phyloP scores from a whole-genome alignment of 2,888 invertebrate species.

The Diarsia mendica region DNA sequence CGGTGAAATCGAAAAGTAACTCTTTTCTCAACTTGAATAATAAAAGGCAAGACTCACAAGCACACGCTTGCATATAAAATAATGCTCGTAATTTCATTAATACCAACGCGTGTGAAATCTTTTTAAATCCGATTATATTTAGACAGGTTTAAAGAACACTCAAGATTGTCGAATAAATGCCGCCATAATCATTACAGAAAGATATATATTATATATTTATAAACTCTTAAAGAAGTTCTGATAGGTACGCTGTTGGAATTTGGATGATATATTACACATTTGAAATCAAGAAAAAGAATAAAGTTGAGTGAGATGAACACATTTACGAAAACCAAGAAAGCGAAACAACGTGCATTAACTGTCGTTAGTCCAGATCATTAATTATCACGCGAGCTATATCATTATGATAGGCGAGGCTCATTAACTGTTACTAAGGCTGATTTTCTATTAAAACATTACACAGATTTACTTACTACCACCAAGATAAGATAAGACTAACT shows the following conservation, averaged over 20 bases:
- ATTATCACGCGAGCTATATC: slow-evolving; percentile 73
- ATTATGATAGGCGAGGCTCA: slow-evolving; percentile 63
- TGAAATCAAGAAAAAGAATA: slow-evolving; percentile 44
- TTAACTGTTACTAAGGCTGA: slow-evolving; percentile 68
- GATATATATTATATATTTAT: too few species aligned
- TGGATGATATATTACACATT: slow-evolving; percentile 47
- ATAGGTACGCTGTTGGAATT: neutral
- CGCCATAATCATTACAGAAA: slow-evolving; percentile 37
- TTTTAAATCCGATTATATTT: slow-evolving; percentile 39
- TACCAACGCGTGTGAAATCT: slow-evolving; percentile 20
- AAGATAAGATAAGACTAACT: slow-evolving; percentile 63
- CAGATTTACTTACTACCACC: slow-evolving; percentile 65
- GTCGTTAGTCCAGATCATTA: slow-evolving; percentile 65
- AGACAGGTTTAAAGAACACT: slow-evolving; percentile 33
- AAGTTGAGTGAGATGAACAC: slow-evolving; percentile 60
- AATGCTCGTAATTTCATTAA: slow-evolving; percentile 34
- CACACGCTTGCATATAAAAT: slow-evolving; percentile 40
- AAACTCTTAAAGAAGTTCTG: slow-evolving; percentile 16
- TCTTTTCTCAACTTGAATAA: slow-evolving; percentile 55
- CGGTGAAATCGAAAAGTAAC: slow-evolving; percentile 57
- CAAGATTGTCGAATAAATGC: slow-evolving; percentile 42
- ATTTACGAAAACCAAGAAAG: slow-evolving; percentile 79
- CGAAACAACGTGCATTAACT: slow-evolving; percentile 78
- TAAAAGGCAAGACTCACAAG: slow-evolving; percentile 40
- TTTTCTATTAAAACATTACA: slow-evolving; percentile 59